Evolutionary conservation across 1,140 invertebrate species (phyloP).

Genomic region (Megalopta genalis): DNA sequence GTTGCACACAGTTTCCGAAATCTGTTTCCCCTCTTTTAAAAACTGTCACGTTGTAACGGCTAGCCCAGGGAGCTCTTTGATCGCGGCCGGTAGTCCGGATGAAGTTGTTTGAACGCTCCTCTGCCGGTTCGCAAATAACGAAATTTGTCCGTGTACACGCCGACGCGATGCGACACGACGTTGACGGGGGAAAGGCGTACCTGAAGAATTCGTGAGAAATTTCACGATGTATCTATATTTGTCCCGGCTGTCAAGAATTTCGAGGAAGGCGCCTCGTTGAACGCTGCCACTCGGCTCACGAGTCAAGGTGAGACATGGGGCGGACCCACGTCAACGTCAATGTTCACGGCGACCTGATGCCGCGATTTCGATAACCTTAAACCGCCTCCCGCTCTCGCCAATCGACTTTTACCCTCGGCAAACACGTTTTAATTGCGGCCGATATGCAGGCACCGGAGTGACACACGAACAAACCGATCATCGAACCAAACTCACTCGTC

Average conservation of each 20-base stretch:
- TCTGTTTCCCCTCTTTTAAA: not conserved
- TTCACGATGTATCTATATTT: constrained; percentile 35
- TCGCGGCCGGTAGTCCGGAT: not conserved
- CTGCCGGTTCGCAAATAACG: constrained; percentile 32
- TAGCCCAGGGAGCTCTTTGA: constrained; percentile 9
- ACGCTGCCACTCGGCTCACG: not conserved
- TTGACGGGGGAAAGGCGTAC: not conserved
- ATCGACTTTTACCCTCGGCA: not conserved
- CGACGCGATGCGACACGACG: not conserved
- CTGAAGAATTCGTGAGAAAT: constrained; percentile 37
- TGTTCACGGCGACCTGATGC: not conserved
- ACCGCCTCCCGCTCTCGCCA: not conserved
- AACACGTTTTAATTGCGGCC: constrained; percentile 12
- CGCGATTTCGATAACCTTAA: constrained; percentile 34
- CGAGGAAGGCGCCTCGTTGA: constrained; percentile 35
- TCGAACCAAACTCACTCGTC: too few species aligned
- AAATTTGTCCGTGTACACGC: constrained; percentile 42
- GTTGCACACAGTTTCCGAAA: not conserved
- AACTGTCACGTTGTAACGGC: not conserved
- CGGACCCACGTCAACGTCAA: constrained; percentile 42
- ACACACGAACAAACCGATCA: too few species aligned
- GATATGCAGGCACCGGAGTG: too few species aligned
- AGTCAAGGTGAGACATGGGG: constrained; percentile 9
- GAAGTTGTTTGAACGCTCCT: constrained; percentile 7
- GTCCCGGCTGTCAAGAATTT: constrained; percentile 34